Percentiles rank a stretch among this genome's conserved stretches.
These are phyloP conservation scores for Xylocampa areola DNA, from an alignment of 2,888 invertebrate genomes.

Conservation along the genomic window DNA sequence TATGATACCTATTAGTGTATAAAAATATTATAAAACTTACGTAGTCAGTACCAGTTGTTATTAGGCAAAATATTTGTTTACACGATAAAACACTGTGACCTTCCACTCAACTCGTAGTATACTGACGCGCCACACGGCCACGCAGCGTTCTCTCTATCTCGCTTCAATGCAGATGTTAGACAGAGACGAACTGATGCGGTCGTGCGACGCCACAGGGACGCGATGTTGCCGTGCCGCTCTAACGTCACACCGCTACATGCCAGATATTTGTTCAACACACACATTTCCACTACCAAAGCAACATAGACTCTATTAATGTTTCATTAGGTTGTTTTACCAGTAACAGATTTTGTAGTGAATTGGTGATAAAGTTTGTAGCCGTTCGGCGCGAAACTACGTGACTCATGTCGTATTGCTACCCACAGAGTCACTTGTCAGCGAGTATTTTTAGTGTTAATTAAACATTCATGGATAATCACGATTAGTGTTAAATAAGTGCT, in stretches of 20 bases:
- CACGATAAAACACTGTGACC: constrained; percentile 63
- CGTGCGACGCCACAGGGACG: constrained; percentile 62
- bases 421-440: constrained; percentile 68
- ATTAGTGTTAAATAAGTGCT: constrained; percentile 57
- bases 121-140: constrained; percentile 69
- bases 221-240: constrained; percentile 64
- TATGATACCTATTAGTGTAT: constrained; percentile 5
- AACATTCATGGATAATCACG: constrained; percentile 63
- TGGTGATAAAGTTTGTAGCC: constrained; percentile 42
- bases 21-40: constrained; percentile 33
- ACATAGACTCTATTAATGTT: constrained; percentile 1
- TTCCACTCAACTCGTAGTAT: constrained; percentile 64
- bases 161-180: constrained; percentile 38
- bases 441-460: constrained; percentile 68
- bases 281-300: constrained; percentile 3
- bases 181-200: constrained; percentile 53
- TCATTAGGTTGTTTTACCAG: constrained; percentile 21
- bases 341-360: constrained; percentile 7
- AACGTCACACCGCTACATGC: constrained; percentile 51
- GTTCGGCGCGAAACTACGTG: constrained; percentile 59
- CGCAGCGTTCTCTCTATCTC: constrained; percentile 50
- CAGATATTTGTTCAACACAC: constrained; percentile 49
- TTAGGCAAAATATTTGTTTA: constrained; percentile 52
- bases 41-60: constrained; percentile 29
- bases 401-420: constrained; percentile 55